Evolutionary conservation across 2,113 vertebrate species (phyloP), one percentile per base, ranked within the genome.

Genomic region (Dasyprocta punctata): DNA sequence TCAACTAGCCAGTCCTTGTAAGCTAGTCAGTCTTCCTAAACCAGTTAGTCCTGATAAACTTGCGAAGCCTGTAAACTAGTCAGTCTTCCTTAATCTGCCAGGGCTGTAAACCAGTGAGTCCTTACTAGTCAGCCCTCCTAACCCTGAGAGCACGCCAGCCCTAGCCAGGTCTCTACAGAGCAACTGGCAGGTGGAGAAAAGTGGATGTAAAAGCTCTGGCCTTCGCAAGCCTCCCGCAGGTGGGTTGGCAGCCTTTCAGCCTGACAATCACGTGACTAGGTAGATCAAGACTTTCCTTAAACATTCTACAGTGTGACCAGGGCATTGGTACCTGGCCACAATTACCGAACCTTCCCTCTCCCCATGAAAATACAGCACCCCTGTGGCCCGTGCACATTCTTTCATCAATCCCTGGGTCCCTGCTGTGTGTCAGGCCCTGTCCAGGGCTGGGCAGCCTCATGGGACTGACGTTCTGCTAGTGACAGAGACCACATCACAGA

Each of bases 351-450:
- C 54, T 8, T 5, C 44, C 14, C 4, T 1, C 19, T 7, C 4
- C 0, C 49, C 9, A 7, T 0, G 7, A 44, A 56, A 7, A 77
- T 4, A 0, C 1, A 9, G 81, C 22, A 52, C 22, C 3, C 36
- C 38, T 38, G 0, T 30, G 12, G 47, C 26, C 22, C 2, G 0
- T 14, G 19, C 26, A 4, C 3, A 9, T 11, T 41, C n/a, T 56
- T 2, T 22, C 6, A 2, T 5, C 26, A n/a, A 20, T 11, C 47
- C 30, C 30, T 24, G 2, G 28, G 36, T 20, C 56, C 16, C 19
- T 13, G 0, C 61, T 5, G 0, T 38, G n/a, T 24, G 12, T 36
- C 10, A 10, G 71, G 22, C 52, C 47, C 13, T 5, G 1, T 4
- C 20, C 49, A 36, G n/a, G 52, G 4, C 22, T 33, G 38, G 58